Evolutionary conservation across 2,113 vertebrate species (phyloP).

Genomic region (Scomber scombrus): DNA sequence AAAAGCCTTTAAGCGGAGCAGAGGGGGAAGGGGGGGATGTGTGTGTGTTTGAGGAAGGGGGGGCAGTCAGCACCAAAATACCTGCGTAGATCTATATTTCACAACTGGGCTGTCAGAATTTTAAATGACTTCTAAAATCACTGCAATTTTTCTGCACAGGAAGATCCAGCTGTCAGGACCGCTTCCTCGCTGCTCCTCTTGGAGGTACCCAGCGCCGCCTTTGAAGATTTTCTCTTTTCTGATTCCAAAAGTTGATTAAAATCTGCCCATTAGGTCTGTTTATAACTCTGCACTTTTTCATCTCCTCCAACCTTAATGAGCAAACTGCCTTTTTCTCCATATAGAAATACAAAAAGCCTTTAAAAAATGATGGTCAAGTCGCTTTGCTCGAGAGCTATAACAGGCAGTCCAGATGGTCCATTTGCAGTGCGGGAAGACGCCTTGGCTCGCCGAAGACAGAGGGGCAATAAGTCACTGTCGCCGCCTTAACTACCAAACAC

Average conservation of each 20-base stretch:
- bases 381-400: slow-evolving; percentile 67
- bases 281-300: slow-evolving; percentile 70
- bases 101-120: slow-evolving; percentile 60
- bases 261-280: slow-evolving; percentile 67
- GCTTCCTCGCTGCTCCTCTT: slow-evolving; percentile 27
- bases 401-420: slow-evolving; percentile 81
- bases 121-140: slow-evolving; percentile 62
- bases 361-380: slow-evolving; percentile 76
- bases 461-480: slow-evolving; percentile 78
- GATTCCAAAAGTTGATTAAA: slow-evolving; percentile 59
- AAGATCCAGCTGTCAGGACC: slow-evolving; percentile 33
- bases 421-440: slow-evolving; percentile 60
- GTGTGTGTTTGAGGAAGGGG: too few relatives aligned
- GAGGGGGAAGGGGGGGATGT: too few relatives aligned
- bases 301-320: slow-evolving; percentile 63
- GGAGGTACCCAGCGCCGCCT: neutral
- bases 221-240: slow-evolving; percentile 30
- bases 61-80: slow-evolving; percentile 48
- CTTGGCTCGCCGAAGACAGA: slow-evolving; percentile 58
- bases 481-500: slow-evolving; percentile 77
- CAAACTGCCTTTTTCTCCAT: slow-evolving; percentile 65
- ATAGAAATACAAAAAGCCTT: slow-evolving; percentile 64
- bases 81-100: slow-evolving; percentile 67
- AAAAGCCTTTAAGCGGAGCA: slow-evolving; percentile 20
- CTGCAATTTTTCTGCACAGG: slow-evolving; percentile 42